Conservation (phyloP, 2,797 vertebrate genomes). For the Coreius guichenoti region DNA sequence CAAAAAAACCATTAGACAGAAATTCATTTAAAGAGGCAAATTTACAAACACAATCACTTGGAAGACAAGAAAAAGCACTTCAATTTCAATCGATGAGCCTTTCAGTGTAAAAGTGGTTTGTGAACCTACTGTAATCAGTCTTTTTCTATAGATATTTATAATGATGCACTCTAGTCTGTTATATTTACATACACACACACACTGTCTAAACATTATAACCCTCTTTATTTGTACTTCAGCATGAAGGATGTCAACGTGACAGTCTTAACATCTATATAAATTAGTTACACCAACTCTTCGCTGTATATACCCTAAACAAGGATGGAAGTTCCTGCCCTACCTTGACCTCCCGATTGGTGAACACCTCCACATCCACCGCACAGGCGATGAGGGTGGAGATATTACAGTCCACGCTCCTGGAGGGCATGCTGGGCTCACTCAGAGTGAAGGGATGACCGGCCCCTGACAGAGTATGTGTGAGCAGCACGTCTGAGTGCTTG, state of each 20-base stretch:
- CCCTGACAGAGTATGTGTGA: constrained; percentile 35
- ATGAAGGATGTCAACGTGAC: not conserved
- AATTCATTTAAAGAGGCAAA: constrained; percentile 15
- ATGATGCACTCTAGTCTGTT: constrained; percentile 1
- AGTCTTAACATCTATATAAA: not conserved
- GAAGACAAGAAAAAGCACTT: not conserved
- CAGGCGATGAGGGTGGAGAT: constrained; percentile 85
- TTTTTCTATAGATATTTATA: not conserved
- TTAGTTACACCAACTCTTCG: not conserved
- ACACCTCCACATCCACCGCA: constrained; percentile 83
- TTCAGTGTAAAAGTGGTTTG: not conserved
- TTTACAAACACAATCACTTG: not conserved
- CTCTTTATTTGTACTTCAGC: constrained; percentile 23
- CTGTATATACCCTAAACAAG: not conserved
- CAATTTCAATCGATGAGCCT: not conserved
- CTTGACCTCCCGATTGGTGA: constrained; percentile 83
- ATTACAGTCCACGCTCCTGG: constrained; percentile 84
- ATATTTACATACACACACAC: not conserved
- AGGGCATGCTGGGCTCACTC: constrained; percentile 78
- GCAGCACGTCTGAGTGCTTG: constrained; percentile 17
- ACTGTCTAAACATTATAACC: not conserved
- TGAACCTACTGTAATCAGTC: not conserved
- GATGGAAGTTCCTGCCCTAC: constrained; percentile 68
- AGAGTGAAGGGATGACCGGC: constrained; percentile 12
- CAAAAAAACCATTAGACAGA: constrained; percentile 2